These are phyloP conservation scores for Drosophila demipolita DNA, from an alignment of 2,888 invertebrate genomes.

Conservation along the genomic window DNA sequence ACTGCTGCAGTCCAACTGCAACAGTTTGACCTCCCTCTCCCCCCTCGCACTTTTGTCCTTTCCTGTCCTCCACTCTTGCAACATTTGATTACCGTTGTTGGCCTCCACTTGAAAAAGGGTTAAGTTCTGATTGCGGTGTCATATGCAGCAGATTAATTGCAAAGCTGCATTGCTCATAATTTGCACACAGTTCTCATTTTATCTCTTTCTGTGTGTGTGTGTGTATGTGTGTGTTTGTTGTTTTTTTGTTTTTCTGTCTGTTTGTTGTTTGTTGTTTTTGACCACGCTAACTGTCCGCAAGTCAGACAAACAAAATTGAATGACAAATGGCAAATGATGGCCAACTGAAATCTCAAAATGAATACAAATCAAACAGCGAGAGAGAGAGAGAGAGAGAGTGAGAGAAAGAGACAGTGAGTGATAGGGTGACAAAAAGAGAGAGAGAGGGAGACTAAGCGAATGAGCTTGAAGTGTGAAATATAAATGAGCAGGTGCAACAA, in stretches of 20 bases:
- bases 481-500: slow-evolving; percentile 38
- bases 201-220: not conserved
- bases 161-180: slow-evolving; percentile 76
- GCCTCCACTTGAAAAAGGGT: slow-evolving; percentile 56
- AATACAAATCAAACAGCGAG: not conserved
- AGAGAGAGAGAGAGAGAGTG: not conserved
- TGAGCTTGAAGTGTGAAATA: slow-evolving; percentile 36
- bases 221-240: not conserved
- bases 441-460: not conserved
- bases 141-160: slow-evolving; percentile 80
- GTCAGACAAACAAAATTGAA: slow-evolving; percentile 31
- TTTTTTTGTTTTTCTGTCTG: not conserved
- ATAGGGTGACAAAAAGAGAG: no score
- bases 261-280: slow-evolving; percentile 23
- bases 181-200: slow-evolving; percentile 41
- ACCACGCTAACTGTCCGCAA: slow-evolving; percentile 37
- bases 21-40: not conserved
- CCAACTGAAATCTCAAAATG: slow-evolving; percentile 28
- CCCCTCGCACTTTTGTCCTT: not conserved
- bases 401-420: not conserved
- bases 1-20: slow-evolving; percentile 44
- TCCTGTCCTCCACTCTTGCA: slow-evolving; percentile 46
- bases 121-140: slow-evolving; percentile 79
- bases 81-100: slow-evolving; percentile 70
- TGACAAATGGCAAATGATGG: slow-evolving; percentile 49